A percentile compares a stretch with the other conserved stretches of the same genome.
Conservation (phyloP, 92 coral and sea anemone genomes). For the Zoanthus solanderi region DNA sequence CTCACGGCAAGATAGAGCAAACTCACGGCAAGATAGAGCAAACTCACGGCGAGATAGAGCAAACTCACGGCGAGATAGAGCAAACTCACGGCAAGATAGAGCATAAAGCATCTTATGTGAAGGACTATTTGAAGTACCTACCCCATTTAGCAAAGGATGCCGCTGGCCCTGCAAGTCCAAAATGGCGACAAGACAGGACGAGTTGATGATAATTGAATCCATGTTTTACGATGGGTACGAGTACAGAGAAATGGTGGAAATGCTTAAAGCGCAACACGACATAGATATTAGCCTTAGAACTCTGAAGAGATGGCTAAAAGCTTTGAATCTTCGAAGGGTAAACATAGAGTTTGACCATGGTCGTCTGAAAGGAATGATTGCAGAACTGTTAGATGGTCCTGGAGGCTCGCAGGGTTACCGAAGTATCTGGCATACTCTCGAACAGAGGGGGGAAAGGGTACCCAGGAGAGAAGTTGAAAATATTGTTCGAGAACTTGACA, state of each 20-base stretch:
- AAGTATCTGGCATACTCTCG: conserved; percentile 45
- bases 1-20: not conserved
- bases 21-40: conserved; percentile 6
- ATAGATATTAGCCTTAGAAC: conserved; percentile 65
- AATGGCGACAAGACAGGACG: conserved; percentile 45
- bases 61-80: not conserved
- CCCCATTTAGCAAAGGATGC: not conserved
- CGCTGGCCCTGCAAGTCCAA: conserved; percentile 24
- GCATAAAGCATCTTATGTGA: conserved; percentile 14
- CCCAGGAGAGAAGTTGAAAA: conserved; percentile 67
- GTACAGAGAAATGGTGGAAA: conserved; percentile 54
- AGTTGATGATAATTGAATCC: conserved; percentile 43
- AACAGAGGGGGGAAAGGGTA: conserved; percentile 45
- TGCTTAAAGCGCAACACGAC: conserved; percentile 57
- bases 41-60: conserved; percentile 10
- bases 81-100: conserved; percentile 1
- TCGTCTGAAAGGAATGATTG: conserved; percentile 41
- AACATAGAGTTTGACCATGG: conserved; percentile 41
- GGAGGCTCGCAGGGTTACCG: conserved; percentile 48
- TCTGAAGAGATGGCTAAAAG: conserved; percentile 60
- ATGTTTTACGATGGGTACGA: conserved; percentile 63
- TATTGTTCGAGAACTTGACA: conserved; percentile 64
- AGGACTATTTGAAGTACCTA: conserved; percentile 24
- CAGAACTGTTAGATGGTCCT: conserved; percentile 49
- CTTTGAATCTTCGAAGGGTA: conserved; percentile 37